phyloP scores from a whole-genome alignment of 2,797 vertebrate species.

The Strix occidentalis region DNA sequence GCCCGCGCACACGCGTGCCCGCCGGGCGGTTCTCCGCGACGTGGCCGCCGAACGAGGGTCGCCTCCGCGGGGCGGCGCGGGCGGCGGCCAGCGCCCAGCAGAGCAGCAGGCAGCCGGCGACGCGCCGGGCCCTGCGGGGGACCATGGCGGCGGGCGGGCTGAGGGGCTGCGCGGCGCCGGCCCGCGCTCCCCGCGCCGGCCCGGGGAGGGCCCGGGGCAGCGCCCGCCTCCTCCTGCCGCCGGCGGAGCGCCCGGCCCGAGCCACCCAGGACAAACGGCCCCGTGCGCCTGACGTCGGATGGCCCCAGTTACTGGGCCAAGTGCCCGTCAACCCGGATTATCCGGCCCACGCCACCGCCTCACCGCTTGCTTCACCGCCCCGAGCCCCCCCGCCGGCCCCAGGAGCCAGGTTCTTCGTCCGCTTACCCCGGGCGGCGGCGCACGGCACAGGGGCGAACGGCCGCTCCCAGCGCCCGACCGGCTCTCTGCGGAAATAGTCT shows the following conservation, averaged over 20 bases:
- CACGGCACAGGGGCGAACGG: accelerated
- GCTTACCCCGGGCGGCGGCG: too few species aligned
- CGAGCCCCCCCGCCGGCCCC: neutral
- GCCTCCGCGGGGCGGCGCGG: neutral
- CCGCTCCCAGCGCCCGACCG: neutral
- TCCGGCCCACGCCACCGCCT: accelerated
- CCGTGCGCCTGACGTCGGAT: accelerated
- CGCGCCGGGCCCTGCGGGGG: too few species aligned
- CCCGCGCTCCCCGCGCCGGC: neutral
- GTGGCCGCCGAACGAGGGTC: conserved; percentile 83
- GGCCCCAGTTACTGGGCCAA: accelerated
- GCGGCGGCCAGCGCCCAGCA: neutral
- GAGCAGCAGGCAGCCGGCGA: neutral
- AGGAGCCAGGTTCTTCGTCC: neutral
- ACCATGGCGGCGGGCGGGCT: neutral
- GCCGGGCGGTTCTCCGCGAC: conserved; percentile 85
- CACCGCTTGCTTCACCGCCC: neutral
- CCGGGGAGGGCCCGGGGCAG: neutral
- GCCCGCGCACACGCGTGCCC: conserved; percentile 82
- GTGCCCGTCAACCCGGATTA: accelerated
- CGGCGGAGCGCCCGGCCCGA: too few species aligned
- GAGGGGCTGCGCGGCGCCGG: too few species aligned
- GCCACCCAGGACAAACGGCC: too few species aligned
- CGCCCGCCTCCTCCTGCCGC: neutral
- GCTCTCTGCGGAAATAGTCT: neutral